These are phyloP conservation scores for Pipra filicauda DNA, from an alignment of 2,113 vertebrate species.

Conservation along the genomic window DNA sequence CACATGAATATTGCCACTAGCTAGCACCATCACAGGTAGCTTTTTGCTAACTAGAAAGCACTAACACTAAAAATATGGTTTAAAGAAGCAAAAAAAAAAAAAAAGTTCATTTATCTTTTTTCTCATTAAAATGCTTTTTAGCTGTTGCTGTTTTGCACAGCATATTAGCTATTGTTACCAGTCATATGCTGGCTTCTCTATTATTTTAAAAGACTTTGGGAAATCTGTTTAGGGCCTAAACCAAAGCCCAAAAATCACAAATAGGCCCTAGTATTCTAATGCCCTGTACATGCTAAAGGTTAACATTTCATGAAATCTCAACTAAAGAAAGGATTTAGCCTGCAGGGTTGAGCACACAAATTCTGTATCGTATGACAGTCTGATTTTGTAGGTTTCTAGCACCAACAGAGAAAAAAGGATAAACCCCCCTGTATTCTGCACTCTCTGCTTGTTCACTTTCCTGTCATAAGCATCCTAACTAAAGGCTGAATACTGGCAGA, in stretches of 20 bases:
- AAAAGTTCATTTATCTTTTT: neutral
- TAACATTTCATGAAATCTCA: neutral
- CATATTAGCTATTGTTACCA: neutral
- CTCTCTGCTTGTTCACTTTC: neutral
- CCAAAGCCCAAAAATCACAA: neutral
- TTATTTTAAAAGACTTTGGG: neutral
- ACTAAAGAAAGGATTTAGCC: neutral
- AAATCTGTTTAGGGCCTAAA: neutral
- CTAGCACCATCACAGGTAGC: neutral
- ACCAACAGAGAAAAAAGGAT: neutral
- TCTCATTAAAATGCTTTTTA: neutral
- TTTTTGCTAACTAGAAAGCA: neutral
- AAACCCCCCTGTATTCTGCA: neutral
- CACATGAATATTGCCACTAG: neutral
- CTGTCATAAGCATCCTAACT: neutral
- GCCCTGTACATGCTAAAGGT: neutral
- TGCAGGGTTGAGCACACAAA: rapidly evolving
- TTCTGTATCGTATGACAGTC: neutral
- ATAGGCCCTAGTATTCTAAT: neutral
- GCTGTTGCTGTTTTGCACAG: neutral
- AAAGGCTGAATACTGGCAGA: neutral
- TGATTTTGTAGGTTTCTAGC: neutral
- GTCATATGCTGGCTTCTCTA: neutral
- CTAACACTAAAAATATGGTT: neutral
- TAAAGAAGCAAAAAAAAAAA: neutral